Evolutionary conservation across 2,888 invertebrate species (phyloP).

Genomic region (Gymnocheta viridis): DNA sequence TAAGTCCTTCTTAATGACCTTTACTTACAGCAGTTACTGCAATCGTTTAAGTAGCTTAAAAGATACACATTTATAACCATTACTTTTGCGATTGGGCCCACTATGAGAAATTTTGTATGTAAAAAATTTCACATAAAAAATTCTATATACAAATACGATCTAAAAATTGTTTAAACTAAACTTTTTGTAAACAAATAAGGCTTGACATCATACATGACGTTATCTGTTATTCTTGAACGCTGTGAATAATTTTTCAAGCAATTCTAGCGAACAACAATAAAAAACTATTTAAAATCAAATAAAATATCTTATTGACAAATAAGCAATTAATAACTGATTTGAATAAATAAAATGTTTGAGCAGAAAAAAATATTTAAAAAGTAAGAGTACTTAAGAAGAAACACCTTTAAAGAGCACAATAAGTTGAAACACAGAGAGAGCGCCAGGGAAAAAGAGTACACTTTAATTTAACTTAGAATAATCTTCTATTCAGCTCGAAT

Average conservation of each 20-base stretch:
- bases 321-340: not conserved
- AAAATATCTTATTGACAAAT: not conserved
- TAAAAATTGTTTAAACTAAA: not conserved
- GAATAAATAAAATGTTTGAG: not conserved
- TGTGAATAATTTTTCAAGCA: not conserved
- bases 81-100: no score
- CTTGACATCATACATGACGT: conserved; percentile 55
- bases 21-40: no score
- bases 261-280: not conserved
- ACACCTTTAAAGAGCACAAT: not conserved
- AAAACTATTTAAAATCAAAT: not conserved
- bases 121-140: no score
- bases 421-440: not conserved
- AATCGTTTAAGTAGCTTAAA: no score
- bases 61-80: no score
- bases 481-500: not conserved
- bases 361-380: not conserved
- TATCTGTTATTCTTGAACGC: conserved; percentile 54
- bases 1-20: no score
- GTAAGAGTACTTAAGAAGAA: not conserved
- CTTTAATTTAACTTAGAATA: not conserved
- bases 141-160: not conserved
- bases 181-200: conserved; percentile 24
- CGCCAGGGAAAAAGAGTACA: not conserved
- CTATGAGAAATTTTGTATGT: no score